Evolutionary conservation across 2,113 vertebrate species (phyloP), one percentile per base, ranked within the genome.

Genomic region (Caretta caretta): DNA sequence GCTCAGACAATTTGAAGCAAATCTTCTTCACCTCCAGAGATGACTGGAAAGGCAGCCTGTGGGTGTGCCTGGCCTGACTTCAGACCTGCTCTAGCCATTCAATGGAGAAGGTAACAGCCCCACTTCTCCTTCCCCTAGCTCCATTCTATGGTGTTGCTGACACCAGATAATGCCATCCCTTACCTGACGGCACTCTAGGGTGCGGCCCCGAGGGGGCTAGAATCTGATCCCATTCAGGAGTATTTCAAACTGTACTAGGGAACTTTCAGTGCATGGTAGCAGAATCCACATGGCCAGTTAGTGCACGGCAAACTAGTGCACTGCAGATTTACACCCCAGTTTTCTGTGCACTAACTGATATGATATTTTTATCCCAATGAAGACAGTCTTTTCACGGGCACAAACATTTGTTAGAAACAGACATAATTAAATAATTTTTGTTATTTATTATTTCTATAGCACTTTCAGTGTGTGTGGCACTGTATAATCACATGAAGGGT

Each of bases 41-140:
- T 75, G 90, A 75, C 75, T 38, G 86, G 84, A 79, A 80, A 65
- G 88, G 79, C 57, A 91, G 51, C 19, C 51, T 53, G 51, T 19
- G 51, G 19, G 51, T 53, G 19, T 53, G 51, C 51, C 59, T 90
- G 78, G 53, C 86, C 81, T 17, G 16, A 59, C 84, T 84, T 94
- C 82, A 48, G 35, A 5, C 51, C 62, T 0, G 1, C 49, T 92
- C 81, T 78, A 51, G 14, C 13, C 51, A 2, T 5, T 80, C 62
- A 38, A 85, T 46, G 86, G 78, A 83, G 62, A 94, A 93, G 87
- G 90, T 48, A 80, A 50, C 48, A 59, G 92, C 97, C 94, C 95
- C 96, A 92, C 97, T 95, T 96, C 87, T 80, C 84, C 4, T 38
- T 90, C 48, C 38, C 84, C 72, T 2, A 81, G 53, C 57, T 92